phyloP scores from a whole-genome alignment of 2,797 vertebrate genomes.

The Sorex maritimensis region DNA sequence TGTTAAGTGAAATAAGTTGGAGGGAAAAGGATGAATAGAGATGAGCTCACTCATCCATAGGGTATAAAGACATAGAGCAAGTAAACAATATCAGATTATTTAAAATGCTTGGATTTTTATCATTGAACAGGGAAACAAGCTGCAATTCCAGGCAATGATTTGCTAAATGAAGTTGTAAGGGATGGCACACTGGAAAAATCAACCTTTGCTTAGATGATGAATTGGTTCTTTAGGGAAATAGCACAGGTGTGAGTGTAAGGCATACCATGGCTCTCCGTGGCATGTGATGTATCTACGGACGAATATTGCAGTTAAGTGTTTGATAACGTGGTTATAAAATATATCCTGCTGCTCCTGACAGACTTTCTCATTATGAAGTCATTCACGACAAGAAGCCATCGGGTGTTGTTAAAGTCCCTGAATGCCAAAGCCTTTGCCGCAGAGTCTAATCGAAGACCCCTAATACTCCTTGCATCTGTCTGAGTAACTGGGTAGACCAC shows the following conservation, averaged over 20 bases:
- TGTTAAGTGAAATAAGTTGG: no score
- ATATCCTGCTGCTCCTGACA: slow-evolving; percentile 45
- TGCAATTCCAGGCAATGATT: slow-evolving; percentile 44
- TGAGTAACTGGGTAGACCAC: background rate
- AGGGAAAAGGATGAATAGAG: no score
- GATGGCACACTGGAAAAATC: background rate
- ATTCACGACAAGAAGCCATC: background rate
- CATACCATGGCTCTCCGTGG: background rate
- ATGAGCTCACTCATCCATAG: no score
- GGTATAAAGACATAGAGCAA: no score
- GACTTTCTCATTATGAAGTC: background rate
- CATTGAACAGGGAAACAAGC: background rate
- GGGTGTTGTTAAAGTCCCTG: background rate
- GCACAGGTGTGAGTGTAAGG: background rate
- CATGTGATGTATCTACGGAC: background rate
- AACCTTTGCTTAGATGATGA: background rate
- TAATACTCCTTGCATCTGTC: background rate
- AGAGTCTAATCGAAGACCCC: background rate
- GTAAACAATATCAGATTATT: no score
- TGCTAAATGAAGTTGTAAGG: slow-evolving; percentile 8
- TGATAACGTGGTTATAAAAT: slow-evolving; percentile 14
- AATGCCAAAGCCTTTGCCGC: background rate
- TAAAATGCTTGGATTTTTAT: no score
- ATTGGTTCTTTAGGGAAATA: slow-evolving; percentile 15
- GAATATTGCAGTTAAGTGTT: slow-evolving; percentile 51